Base-by-base conservation (phyloP, 1,140 invertebrate species). In the Drosophila yakuba region DNA sequence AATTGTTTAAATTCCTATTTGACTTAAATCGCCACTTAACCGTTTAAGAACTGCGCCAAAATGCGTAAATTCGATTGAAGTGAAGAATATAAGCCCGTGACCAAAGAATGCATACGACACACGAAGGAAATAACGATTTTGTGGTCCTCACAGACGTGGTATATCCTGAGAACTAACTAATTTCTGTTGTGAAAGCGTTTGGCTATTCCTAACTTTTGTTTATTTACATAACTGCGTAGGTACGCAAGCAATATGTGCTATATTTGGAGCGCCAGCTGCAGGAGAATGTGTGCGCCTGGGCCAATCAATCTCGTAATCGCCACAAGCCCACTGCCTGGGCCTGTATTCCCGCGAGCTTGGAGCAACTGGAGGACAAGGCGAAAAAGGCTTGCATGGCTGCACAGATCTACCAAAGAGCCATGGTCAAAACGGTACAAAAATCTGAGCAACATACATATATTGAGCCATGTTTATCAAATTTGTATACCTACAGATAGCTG, bases 241-340 rank as follows among this genome's bases (percentile, higher is more conserved):
- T 92, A 10, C 91, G 89, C 14, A 63, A 75, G 11, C 88, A 92
- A 28, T 92, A 92, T 64, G 55, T 84, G 2, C 56, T 63, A 12
- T 92, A 91, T 48, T 66, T 92, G 43, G 76, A 92, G 39, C 83
- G 90, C 0, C 82, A 91, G 51, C n/a, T 92, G 50, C 32, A 80
- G 12, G 89, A 92, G 45, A 92, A 92, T 58, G 73, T 91, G 4
- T 61, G 66, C 17, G 69, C 78, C 3, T 91, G 79, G 86, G 72
- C 84, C 1, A 45, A 50, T 7, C 51, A 78, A 10, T 90, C 82
- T 1, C 48, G 81, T 7, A 90, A 90, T 59, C 78, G 74, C 25
- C 80, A 90, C 35, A 86, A 86, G 12, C 62, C 81, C 39, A 79
- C 88, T 0, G 85, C 86, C 8, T 66, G 60, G 75, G 51, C 84